Conservation (phyloP, 1,140 invertebrate genomes). For the Gryllus bimaculatus region DNA sequence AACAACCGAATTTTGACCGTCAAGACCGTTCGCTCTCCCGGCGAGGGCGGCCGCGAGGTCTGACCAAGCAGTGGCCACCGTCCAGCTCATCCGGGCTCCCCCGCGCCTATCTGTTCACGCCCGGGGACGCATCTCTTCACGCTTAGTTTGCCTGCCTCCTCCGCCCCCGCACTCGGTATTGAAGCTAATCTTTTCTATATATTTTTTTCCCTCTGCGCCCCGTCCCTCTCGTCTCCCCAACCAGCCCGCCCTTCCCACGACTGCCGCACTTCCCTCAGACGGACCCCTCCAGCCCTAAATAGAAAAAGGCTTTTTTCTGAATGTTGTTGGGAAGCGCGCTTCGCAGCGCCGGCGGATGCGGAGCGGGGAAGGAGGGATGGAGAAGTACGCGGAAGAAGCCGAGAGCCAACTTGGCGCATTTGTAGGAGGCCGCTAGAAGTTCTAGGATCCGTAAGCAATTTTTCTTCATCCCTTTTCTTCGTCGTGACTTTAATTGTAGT, state of each 20-base stretch:
- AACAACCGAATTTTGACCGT: too few species aligned
- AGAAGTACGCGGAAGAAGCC: too few species aligned
- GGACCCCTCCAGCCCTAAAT: too few species aligned
- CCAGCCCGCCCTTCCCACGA: too few species aligned
- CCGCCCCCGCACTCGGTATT: too few species aligned
- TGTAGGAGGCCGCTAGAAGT: not conserved
- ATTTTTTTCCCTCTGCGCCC: too few species aligned
- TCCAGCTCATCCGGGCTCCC: not conserved
- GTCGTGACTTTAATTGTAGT: not conserved
- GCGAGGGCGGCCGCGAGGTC: not conserved
- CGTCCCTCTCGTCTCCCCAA: not conserved
- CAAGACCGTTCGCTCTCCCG: too few species aligned
- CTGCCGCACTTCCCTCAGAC: not conserved
- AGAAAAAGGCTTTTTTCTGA: too few species aligned
- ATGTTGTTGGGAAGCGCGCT: too few species aligned
- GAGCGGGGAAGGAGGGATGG: too few species aligned
- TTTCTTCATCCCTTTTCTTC: conserved; percentile 4
- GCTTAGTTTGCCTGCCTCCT: not conserved
- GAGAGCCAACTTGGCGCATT: not conserved
- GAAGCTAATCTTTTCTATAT: too few species aligned
- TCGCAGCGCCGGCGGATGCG: too few species aligned
- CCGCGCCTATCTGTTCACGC: not conserved
- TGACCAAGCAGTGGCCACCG: not conserved
- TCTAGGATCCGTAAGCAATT: conserved; percentile 4
- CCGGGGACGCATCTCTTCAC: not conserved